Evolutionary conservation across 2,113 vertebrate genomes (phyloP).

Genomic region (Hirundichthys speculiger): DNA sequence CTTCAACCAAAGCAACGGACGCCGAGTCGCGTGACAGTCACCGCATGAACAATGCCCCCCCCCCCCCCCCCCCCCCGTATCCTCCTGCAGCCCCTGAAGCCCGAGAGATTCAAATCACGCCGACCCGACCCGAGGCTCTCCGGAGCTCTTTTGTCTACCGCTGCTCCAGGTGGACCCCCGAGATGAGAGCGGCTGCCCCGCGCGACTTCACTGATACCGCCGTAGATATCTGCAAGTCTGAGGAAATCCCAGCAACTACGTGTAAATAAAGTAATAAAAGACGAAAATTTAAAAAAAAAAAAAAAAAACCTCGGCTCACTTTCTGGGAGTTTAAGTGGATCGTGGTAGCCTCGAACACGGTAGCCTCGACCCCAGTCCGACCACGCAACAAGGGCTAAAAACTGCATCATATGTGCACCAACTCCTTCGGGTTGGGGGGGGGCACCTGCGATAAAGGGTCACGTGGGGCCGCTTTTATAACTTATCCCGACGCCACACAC

Average conservation of each 20-base stretch:
- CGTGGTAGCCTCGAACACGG: slow-evolving; percentile 45
- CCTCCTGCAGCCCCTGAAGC: too few relatives aligned
- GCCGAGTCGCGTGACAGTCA: too few relatives aligned
- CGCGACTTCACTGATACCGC: slow-evolving; percentile 26
- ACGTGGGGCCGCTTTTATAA: too few relatives aligned
- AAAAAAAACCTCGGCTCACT: slow-evolving; percentile 15
- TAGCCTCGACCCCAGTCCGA: slow-evolving; percentile 46
- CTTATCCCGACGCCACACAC: too few relatives aligned
- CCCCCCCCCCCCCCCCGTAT: too few relatives aligned
- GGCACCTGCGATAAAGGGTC: too few relatives aligned
- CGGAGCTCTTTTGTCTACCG: slow-evolving; percentile 70
- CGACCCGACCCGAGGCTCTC: slow-evolving; percentile 45
- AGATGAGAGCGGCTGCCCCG: slow-evolving; percentile 43
- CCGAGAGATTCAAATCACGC: slow-evolving; percentile 1
- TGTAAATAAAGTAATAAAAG: too few relatives aligned
- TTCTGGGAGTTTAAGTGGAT: slow-evolving; percentile 25
- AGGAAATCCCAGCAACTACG: not conserved
- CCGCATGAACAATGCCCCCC: too few relatives aligned
- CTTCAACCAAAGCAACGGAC: slow-evolving; percentile 47
- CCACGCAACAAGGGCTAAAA: not conserved
- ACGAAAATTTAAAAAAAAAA: not conserved
- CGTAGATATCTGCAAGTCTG: not conserved
- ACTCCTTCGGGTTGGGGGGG: too few relatives aligned
- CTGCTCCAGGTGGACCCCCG: slow-evolving; percentile 21
- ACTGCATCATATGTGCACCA: not conserved